Conservation (phyloP, 2,797 vertebrate genomes). For the Monodelphis domestica region DNA sequence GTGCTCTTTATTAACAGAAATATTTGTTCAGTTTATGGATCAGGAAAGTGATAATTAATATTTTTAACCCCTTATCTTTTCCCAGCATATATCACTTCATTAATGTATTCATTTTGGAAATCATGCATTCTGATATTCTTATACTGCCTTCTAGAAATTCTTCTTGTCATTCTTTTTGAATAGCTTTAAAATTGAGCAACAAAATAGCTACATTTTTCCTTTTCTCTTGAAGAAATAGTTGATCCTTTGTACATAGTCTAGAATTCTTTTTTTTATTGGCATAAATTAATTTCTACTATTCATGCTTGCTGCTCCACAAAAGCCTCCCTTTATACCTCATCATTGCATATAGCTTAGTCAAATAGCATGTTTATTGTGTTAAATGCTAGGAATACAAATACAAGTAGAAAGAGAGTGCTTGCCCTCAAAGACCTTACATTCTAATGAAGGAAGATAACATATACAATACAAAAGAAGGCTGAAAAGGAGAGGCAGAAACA, state of each 20-base stretch:
- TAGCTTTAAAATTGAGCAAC: not conserved
- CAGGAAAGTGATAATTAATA: not conserved
- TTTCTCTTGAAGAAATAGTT: constrained; percentile 6
- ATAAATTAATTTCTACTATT: constrained; percentile 5
- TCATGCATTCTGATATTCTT: not conserved
- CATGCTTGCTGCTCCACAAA: not conserved
- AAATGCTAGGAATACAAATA: not conserved
- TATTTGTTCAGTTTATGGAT: not conserved
- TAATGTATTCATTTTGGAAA: not conserved
- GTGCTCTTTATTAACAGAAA: not conserved
- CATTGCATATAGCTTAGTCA: not conserved
- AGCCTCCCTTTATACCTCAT: not conserved
- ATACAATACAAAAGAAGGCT: not conserved
- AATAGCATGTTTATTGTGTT: not conserved
- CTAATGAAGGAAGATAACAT: not conserved
- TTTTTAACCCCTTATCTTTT: not conserved
- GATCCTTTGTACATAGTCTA: not conserved
- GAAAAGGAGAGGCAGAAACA: not conserved
- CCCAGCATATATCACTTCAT: not conserved
- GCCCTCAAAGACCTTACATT: not conserved
- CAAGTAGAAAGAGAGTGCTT: not conserved
- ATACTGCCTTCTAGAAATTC: not conserved
- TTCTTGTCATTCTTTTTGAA: not conserved
- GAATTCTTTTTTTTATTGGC: constrained; percentile 31
- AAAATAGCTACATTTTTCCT: not conserved